Conservation (phyloP, 1,140 invertebrate species). For the Pseudachorutes palmiensis region DNA sequence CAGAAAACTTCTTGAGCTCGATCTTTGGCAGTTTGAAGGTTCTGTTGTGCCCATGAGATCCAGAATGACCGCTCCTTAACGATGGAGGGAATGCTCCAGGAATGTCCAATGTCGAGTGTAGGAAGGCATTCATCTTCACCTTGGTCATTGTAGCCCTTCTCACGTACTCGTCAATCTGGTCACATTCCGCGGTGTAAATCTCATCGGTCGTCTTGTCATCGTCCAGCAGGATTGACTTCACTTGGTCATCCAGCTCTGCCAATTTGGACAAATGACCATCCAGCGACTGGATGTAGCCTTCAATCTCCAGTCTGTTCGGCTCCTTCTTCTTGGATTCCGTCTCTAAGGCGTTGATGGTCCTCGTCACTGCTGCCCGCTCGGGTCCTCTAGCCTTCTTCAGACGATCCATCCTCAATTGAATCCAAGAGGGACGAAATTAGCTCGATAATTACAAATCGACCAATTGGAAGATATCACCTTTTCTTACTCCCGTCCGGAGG, state of each 20-base stretch:
- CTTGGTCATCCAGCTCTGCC: not conserved
- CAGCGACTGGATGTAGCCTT: not conserved
- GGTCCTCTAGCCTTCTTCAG: not conserved
- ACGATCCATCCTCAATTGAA: slow-evolving; percentile 3
- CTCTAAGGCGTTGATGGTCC: not conserved
- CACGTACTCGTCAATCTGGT: not conserved
- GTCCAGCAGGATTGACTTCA: not conserved
- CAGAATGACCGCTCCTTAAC: too few relatives aligned
- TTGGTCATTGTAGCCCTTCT: too few relatives aligned
- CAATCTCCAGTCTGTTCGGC: not conserved
- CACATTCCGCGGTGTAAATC: not conserved
- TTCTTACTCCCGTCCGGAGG: too few relatives aligned
- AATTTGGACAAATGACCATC: not conserved
- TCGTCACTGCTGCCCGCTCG: not conserved
- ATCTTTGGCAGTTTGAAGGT: slow-evolving; percentile 39
- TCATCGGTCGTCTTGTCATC: not conserved
- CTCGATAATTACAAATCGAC: not conserved
- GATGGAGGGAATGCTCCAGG: too few relatives aligned
- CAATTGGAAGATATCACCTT: too few relatives aligned
- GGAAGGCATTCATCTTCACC: too few relatives aligned
- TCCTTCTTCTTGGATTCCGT: not conserved
- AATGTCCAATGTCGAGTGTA: too few relatives aligned
- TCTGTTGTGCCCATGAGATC: too few relatives aligned
- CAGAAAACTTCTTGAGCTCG: slow-evolving; percentile 40
- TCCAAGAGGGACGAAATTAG: not conserved